Conservation (phyloP, 2,888 invertebrate species). For the Dynastes maya region DNA sequence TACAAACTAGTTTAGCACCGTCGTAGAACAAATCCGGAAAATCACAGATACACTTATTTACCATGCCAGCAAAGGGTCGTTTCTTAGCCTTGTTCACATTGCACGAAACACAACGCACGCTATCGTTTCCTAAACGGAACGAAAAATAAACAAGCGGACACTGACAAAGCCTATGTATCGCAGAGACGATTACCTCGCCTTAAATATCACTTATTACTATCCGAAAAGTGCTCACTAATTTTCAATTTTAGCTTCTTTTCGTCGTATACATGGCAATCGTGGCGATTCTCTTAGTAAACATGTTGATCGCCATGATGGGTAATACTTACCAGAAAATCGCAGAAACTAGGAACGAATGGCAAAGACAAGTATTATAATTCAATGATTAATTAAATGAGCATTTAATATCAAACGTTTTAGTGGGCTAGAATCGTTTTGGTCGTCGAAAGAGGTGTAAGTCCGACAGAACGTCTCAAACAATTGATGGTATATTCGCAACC, state of each 20-base stretch:
- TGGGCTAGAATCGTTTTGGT: conserved; percentile 99
- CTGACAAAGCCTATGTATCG: too few relatives aligned
- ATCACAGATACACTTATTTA: too few relatives aligned
- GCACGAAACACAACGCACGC: too few relatives aligned
- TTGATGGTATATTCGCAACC: conserved; percentile 95
- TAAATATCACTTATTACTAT: neutral
- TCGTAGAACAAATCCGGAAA: too few relatives aligned
- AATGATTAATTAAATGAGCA: neutral
- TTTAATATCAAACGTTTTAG: conserved; percentile 69
- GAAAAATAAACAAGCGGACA: too few relatives aligned
- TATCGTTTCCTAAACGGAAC: too few relatives aligned
- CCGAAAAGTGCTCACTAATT: neutral
- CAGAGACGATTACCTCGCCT: too few relatives aligned
- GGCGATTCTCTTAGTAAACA: conserved; percentile 94
- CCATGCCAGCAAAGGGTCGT: too few relatives aligned
- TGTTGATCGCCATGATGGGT: conserved; percentile 99
- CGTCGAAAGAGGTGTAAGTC: conserved; percentile 96
- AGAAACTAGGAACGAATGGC: conserved; percentile 98
- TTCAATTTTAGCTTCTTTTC: conserved; percentile 81
- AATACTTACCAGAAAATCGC: conserved; percentile 99
- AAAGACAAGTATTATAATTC: conserved; percentile 80
- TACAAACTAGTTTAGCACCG: too few relatives aligned
- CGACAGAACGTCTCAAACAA: conserved; percentile 87
- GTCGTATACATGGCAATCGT: conserved; percentile 98
- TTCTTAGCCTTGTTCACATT: too few relatives aligned